Percentiles rank a stretch among this genome's conserved stretches.
These are phyloP conservation scores for Paralichthys olivaceus DNA, from an alignment of 2,113 vertebrate genomes.

Conservation along the genomic window DNA sequence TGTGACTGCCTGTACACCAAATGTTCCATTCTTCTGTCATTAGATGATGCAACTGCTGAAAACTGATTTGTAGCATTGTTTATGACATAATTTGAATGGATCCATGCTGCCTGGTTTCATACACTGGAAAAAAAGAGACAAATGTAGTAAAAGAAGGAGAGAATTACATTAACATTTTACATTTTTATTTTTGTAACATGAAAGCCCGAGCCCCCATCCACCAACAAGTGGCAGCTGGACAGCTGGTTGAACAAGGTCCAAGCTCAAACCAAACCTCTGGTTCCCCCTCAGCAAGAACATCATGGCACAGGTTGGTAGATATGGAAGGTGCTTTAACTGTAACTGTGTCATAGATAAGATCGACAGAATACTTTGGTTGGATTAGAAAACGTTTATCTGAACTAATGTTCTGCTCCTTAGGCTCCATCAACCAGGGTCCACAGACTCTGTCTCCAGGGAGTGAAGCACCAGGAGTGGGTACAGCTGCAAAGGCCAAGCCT, in stretches of 20 bases:
- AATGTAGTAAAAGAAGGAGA: too few species aligned
- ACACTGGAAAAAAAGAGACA: too few species aligned
- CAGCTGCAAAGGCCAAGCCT: conserved; percentile 86
- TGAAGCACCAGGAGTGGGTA: conserved; percentile 55
- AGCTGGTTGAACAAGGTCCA: conserved; percentile 98
- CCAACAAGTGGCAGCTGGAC: conserved; percentile 96
- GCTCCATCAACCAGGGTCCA: conserved; percentile 63
- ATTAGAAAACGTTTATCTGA: conserved; percentile 14
- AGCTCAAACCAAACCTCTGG: conserved; percentile 93
- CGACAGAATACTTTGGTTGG: neutral
- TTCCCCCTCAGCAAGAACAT: conserved; percentile 89
- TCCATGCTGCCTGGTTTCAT: too few species aligned
- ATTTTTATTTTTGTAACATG: too few species aligned
- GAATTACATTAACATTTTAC: too few species aligned
- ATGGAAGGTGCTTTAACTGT: neutral
- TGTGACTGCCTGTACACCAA: conserved; percentile 27
- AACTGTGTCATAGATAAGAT: neutral
- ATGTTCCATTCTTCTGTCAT: conserved; percentile 21
- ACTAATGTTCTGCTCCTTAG: conserved; percentile 49
- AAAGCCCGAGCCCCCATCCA: conserved; percentile 92
- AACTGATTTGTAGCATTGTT: too few species aligned
- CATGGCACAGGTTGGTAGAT: conserved; percentile 83
- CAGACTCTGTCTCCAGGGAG: conserved; percentile 65
- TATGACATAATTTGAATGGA: too few species aligned
- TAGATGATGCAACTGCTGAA: too few species aligned